A percentile compares a stretch with the other conserved stretches of the same genome.
These are phyloP conservation scores for Ondatra zibethicus DNA, from an alignment of 2,113 vertebrate species.

Conservation along the genomic window DNA sequence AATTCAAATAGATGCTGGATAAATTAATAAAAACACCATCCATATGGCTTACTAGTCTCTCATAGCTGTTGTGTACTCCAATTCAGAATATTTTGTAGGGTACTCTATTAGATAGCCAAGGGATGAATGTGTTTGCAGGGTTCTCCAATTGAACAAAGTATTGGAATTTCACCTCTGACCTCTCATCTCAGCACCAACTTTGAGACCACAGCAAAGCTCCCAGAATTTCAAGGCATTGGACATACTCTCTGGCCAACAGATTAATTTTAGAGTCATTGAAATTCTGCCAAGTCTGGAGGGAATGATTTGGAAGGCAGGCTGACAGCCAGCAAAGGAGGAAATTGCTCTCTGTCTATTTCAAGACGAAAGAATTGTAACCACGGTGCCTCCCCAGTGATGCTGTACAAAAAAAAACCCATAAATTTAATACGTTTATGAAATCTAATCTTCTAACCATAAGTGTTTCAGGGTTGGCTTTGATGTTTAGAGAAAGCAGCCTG, in stretches of 20 bases:
- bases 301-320: conserved; percentile 78
- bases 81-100: background rate
- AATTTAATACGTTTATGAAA: conserved; percentile 84
- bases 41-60: background rate
- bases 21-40: background rate
- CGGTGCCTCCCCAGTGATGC: conserved; percentile 70
- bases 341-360: conserved; percentile 81
- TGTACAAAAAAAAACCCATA: conserved; percentile 76
- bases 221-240: conserved; percentile 66
- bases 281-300: conserved; percentile 78
- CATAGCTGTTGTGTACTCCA: background rate
- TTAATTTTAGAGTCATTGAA: conserved; percentile 86
- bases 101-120: background rate
- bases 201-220: conserved; percentile 75
- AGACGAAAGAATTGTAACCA: conserved; percentile 80
- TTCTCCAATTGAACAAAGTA: background rate
- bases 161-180: conserved; percentile 56
- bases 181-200: conserved; percentile 36
- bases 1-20: conserved; percentile 24
- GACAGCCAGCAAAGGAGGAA: conserved; percentile 79
- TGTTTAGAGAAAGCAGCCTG: conserved; percentile 54
- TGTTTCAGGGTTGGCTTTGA: conserved; percentile 77
- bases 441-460: conserved; percentile 79
- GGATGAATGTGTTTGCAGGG: background rate
- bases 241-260: conserved; percentile 71